phyloP scores from a whole-genome alignment of 1,140 invertebrate species.

The Triops longicaudatus region DNA sequence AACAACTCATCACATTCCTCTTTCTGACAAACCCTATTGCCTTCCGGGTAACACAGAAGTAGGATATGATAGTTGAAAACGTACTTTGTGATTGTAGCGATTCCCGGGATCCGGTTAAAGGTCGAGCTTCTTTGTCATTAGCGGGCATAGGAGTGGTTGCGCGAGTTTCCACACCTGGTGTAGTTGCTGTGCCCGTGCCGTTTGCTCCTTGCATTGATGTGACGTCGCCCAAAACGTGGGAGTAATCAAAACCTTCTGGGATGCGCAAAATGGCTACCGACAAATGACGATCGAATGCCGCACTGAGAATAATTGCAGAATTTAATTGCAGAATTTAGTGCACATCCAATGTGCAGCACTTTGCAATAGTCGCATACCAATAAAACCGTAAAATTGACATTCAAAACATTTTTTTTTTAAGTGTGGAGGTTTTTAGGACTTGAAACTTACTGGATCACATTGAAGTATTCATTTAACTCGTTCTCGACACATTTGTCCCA shows the following conservation, averaged over 20 bases:
- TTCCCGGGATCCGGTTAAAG: conserved; percentile 17
- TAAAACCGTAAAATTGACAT: too few relatives aligned
- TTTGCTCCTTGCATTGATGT: conserved; percentile 19
- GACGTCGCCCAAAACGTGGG: conserved; percentile 39
- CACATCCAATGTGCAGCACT: too few relatives aligned
- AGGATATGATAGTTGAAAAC: not conserved
- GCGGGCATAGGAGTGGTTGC: not conserved
- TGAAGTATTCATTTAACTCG: conserved; percentile 46
- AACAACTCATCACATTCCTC: too few relatives aligned
- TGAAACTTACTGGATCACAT: conserved; percentile 44
- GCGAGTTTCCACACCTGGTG: not conserved
- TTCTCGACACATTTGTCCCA: conserved; percentile 41
- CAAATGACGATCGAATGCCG: conserved; percentile 82
- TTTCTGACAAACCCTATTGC: too few relatives aligned
- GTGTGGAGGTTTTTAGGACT: too few relatives aligned
- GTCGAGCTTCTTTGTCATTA: not conserved
- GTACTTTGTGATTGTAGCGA: conserved; percentile 25
- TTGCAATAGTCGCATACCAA: too few relatives aligned
- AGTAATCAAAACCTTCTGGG: conserved; percentile 69
- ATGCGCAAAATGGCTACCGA: conserved; percentile 79
- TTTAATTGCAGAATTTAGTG: conserved; percentile 18
- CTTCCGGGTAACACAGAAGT: too few relatives aligned
- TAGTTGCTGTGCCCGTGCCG: not conserved
- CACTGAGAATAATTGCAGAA: conserved; percentile 47
- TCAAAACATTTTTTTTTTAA: too few relatives aligned